Percentiles rank a stretch among this genome's conserved stretches.
These are phyloP conservation scores for Patella caerulea DNA, from an alignment of 2,888 invertebrate genomes.

Conservation along the genomic window DNA sequence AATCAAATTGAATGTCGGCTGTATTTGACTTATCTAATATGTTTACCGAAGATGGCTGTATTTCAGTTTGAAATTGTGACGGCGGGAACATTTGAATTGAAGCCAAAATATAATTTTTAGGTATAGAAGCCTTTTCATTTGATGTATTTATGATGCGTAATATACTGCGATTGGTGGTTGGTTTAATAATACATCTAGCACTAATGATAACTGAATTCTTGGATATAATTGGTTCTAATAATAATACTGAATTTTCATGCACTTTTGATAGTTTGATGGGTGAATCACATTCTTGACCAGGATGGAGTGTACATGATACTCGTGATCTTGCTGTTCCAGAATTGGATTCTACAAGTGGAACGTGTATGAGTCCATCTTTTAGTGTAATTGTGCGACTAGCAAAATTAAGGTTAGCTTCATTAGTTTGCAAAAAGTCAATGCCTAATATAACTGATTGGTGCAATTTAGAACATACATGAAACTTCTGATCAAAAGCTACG, in stretches of 20 bases:
- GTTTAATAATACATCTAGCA: neutral
- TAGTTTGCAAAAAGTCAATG: constrained; percentile 34
- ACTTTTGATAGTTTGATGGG: neutral
- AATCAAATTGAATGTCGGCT: constrained; percentile 15
- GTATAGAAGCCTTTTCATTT: constrained; percentile 24
- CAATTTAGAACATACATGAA: constrained; percentile 16
- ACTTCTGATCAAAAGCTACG: constrained; percentile 5
- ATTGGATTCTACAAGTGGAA: neutral
- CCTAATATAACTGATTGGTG: constrained; percentile 26
- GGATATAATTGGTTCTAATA: neutral
- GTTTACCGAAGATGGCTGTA: constrained; percentile 15
- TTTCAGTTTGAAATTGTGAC: neutral
- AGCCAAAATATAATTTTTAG: constrained; percentile 29
- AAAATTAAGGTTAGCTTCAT: constrained; percentile 31
- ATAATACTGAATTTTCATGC: neutral
- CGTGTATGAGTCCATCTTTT: neutral
- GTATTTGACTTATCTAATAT: neutral
- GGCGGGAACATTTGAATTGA: constrained; percentile 14
- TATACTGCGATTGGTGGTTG: neutral
- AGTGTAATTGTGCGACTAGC: constrained; percentile 17
- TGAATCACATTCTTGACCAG: neutral
- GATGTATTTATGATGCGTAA: constrained; percentile 32
- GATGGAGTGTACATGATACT: neutral
- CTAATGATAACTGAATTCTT: no score
- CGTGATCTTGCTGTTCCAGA: neutral